These are phyloP conservation scores for Cheiracanthium punctorium DNA, from an alignment of 2,888 invertebrate species.

Conservation along the genomic window DNA sequence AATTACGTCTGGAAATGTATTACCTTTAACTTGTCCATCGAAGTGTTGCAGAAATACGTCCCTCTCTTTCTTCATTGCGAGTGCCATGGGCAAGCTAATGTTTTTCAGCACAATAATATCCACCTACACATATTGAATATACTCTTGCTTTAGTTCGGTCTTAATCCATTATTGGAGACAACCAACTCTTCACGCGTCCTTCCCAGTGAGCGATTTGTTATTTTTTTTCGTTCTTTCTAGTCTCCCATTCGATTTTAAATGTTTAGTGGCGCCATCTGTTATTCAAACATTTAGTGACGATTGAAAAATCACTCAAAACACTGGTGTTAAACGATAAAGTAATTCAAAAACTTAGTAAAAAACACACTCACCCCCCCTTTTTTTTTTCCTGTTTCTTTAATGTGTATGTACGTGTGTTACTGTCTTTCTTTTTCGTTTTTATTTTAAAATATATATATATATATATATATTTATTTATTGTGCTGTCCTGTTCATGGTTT, in stretches of 20 bases:
- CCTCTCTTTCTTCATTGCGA: conserved; percentile 55
- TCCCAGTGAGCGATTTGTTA: conserved; percentile 28
- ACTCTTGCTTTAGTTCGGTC: conserved; percentile 49
- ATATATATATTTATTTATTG: too few species aligned
- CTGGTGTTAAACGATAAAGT: too few species aligned
- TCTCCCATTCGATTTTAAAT: neutral
- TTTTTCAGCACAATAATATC: conserved; percentile 33
- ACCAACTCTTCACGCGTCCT: conserved; percentile 50
- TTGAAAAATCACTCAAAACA: too few species aligned
- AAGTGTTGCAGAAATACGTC: conserved; percentile 55
- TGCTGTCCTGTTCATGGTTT: too few species aligned
- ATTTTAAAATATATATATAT: too few species aligned
- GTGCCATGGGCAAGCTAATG: conserved; percentile 50
- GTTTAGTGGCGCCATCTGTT: conserved; percentile 41
- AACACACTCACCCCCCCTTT: too few species aligned
- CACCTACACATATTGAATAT: conserved; percentile 45
- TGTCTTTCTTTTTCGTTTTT: too few species aligned
- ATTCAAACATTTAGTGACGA: too few species aligned
- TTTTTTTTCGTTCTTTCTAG: conserved; percentile 28
- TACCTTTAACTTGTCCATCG: conserved; percentile 66
- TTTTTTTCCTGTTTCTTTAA: too few species aligned
- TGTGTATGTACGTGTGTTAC: too few species aligned
- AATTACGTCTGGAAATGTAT: neutral
- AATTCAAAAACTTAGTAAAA: too few species aligned
- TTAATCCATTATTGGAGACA: conserved; percentile 48